Conservation (phyloP, 2,888 invertebrate species). For the Limnephilus rhombicus region DNA sequence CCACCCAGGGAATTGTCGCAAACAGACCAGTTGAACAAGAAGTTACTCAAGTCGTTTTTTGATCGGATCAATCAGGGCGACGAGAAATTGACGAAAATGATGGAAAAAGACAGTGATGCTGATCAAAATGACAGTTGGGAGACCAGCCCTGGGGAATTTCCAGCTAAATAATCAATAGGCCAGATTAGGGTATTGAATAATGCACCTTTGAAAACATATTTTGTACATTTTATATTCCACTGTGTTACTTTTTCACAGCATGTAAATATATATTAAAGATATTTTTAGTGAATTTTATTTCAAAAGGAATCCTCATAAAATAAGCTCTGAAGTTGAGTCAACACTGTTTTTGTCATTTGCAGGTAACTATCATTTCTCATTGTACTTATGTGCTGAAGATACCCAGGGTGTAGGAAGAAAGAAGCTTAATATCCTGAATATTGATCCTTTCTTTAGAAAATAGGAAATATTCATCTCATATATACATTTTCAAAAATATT, state of each 20-base stretch:
- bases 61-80: slow-evolving; percentile 78
- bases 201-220: slow-evolving; percentile 40
- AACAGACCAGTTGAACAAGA: slow-evolving; percentile 83
- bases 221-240: slow-evolving; percentile 42
- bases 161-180: slow-evolving; percentile 42
- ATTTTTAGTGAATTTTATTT: not conserved
- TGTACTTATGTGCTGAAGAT: too few species aligned
- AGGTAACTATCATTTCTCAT: not conserved
- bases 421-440: not conserved
- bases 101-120: slow-evolving; percentile 70
- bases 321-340: not conserved
- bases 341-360: not conserved
- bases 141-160: slow-evolving; percentile 56
- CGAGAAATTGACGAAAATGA: slow-evolving; percentile 70
- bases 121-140: slow-evolving; percentile 73
- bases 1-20: slow-evolving; percentile 77
- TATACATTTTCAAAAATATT: too few species aligned
- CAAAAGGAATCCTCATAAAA: not conserved
- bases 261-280: not conserved
- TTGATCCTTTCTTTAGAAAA: not conserved
- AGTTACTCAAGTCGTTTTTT: slow-evolving; percentile 80
- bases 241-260: not conserved
- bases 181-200: not conserved
- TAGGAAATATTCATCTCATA: too few species aligned
- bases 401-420: not conserved